phyloP scores from a whole-genome alignment of 1,140 invertebrate genomes.

The Ladona fulva region DNA sequence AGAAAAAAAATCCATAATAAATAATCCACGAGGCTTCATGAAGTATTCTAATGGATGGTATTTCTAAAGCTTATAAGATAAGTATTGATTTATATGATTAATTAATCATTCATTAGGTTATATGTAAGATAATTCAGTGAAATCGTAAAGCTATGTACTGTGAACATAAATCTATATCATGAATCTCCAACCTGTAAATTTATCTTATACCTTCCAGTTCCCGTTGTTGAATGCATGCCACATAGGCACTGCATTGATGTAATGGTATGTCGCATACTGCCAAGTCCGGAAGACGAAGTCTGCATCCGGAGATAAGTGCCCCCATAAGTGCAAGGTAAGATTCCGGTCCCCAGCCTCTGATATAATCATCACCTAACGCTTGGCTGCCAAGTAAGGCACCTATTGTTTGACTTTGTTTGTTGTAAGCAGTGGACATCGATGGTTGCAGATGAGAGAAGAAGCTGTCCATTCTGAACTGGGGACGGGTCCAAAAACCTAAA shows the following conservation, averaged over 20 bases:
- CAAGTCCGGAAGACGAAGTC: neutral
- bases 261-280: constrained; percentile 26
- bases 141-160: no score
- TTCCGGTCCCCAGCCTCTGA: neutral
- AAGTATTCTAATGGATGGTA: no score
- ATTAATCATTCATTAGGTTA: no score
- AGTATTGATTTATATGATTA: no score
- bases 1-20: no score
- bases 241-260: constrained; percentile 24
- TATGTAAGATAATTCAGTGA: no score
- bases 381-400: neutral
- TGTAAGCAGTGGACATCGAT: neutral
- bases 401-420: neutral
- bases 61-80: no score
- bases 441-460: neutral
- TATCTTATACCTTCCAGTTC: constrained; percentile 22
- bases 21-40: no score
- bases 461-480: neutral
- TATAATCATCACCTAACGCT: neutral
- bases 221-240: constrained; percentile 28
- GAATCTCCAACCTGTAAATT: no score
- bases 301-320: neutral
- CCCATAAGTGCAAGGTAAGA: neutral
- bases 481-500: neutral
- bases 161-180: no score